Conservation (phyloP, 1,140 invertebrate genomes). For the Sminthurinus signatus region DNA sequence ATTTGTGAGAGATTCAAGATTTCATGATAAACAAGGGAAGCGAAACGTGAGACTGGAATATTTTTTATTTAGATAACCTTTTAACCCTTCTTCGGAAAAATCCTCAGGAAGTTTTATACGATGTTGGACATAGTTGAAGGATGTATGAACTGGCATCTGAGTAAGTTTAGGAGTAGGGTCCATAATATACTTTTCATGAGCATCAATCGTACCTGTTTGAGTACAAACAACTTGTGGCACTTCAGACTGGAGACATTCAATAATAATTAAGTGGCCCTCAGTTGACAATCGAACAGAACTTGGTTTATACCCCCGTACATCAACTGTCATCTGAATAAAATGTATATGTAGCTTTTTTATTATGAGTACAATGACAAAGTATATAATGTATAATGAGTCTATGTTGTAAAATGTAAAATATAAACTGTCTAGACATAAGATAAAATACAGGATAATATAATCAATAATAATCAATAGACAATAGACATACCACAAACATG, state of each 20-base stretch:
- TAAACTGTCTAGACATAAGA: too few relatives aligned
- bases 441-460: neutral
- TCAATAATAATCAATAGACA: neutral
- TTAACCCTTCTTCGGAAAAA: constrained; percentile 2
- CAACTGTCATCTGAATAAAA: constrained; percentile 2
- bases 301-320: constrained; percentile 3
- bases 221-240: constrained; percentile 3
- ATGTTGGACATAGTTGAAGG: constrained; percentile 7
- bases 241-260: constrained; percentile 6
- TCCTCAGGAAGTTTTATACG: constrained; percentile 3
- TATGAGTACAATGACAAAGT: too few relatives aligned
- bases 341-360: too few relatives aligned
- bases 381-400: too few relatives aligned
- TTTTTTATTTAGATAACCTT: too few relatives aligned
- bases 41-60: too few relatives aligned
- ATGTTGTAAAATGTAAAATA: too few relatives aligned
- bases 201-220: constrained; percentile 1
- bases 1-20: too few relatives aligned
- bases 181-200: neutral
- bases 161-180: neutral
- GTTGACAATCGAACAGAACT: constrained; percentile 2
- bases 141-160: constrained; percentile 4
- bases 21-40: too few relatives aligned
- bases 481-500: constrained; percentile 11
- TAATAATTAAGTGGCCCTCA: neutral